phyloP scores from a whole-genome alignment of 2,888 invertebrate genomes.

The Melitaea athalia region DNA sequence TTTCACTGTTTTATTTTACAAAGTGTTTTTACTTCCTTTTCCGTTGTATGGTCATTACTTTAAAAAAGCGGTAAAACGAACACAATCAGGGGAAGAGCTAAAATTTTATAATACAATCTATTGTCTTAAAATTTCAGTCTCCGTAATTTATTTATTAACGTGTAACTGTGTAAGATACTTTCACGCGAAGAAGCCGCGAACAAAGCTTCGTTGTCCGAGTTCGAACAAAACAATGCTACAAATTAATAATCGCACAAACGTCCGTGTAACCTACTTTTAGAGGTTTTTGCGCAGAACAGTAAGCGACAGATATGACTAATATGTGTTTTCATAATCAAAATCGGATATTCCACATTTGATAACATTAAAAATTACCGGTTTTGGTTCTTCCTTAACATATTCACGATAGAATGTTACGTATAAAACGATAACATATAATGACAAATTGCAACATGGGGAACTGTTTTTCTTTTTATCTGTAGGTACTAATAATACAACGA shows the following conservation, averaged over 20 bases:
- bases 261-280: slow-evolving; percentile 53
- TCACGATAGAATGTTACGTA: background rate
- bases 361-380: background rate
- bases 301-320: background rate
- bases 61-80: background rate
- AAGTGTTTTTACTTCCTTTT: no score
- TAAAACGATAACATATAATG: no score
- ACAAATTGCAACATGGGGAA: no score
- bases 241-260: slow-evolving; percentile 49
- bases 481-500: no score
- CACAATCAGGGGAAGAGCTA: background rate
- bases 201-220: slow-evolving; percentile 40
- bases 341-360: background rate
- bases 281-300: slow-evolving; percentile 1
- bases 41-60: background rate
- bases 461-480: no score
- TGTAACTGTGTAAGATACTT: slow-evolving; percentile 30
- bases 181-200: slow-evolving; percentile 29
- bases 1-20: no score
- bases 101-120: background rate
- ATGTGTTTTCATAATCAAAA: background rate
- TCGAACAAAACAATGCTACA: slow-evolving; percentile 44
- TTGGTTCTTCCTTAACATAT: background rate
- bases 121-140: background rate
- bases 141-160: slow-evolving; percentile 23